Base-by-base conservation (phyloP, 92 coral and sea anemone genomes). In the Isaurus tuberculatus region DNA sequence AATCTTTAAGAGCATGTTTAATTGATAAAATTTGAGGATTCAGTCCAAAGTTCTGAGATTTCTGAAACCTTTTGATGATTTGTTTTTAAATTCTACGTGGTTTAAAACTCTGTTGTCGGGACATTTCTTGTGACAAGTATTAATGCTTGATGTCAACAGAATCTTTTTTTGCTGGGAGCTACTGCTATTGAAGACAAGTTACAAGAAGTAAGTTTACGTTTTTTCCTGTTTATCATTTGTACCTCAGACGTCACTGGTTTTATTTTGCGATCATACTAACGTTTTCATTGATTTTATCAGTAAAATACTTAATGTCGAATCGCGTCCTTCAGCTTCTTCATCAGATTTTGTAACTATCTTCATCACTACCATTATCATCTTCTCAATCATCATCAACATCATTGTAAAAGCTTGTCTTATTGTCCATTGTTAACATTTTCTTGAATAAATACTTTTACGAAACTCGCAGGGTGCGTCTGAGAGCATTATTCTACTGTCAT, bases 171-270 rank as follows among this genome's bases (percentile, higher is more conserved):
- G 48, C 90, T 96, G 69, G 99, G 99, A 22, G 98, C 99, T 73
- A 96, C 99, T 53, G 99, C 99, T 25, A 96, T 96, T 80, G 99
- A 96, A 84, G 99, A 96, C 91, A 96, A 96, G 75, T 86, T 96
- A 4, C 99, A 96, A 79, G 93, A 91, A 91, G 98, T 95, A 82
- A 7, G 27, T 37, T 19, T 17, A 73, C 22, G 15, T 70, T 55
- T 55, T 17, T 17, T 55, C 20, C 19, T 55, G 10, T 55, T 8
- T 55, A 55, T 55, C 27, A n/a, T 55, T 22, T 19, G 9, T 55
- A 22, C 1, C 19, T 17, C 63, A 55, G n/a, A 17, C 25, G 19
- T 51, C 60, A 51, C 6, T 3, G 19, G 15, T 15, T 51, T 17
- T 7, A 0, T 15, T 15, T n/a, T 51, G 58, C 16, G 3, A 10